phyloP scores from a whole-genome alignment of 2,797 vertebrate genomes.

The Tachyglossus aculeatus region DNA sequence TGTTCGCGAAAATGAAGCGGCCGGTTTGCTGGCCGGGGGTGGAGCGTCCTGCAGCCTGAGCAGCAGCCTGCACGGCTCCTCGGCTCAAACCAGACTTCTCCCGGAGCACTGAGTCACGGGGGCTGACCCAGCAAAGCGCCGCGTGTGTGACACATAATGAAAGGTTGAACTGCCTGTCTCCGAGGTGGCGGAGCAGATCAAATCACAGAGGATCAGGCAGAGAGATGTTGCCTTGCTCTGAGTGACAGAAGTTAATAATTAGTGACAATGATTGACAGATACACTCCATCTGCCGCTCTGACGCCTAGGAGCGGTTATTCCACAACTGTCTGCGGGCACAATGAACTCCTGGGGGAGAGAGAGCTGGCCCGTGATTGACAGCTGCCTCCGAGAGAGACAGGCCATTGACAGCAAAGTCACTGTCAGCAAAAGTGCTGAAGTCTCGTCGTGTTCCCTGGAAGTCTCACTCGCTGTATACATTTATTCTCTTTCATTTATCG shows the following conservation, averaged over 20 bases:
- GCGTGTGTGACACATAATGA: constrained; percentile 78
- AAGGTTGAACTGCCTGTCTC: constrained; percentile 85
- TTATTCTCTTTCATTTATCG: constrained; percentile 80
- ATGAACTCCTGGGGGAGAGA: constrained; percentile 93
- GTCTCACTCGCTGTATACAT: constrained; percentile 80
- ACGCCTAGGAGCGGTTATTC: constrained; percentile 91
- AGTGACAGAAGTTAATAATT: constrained; percentile 99
- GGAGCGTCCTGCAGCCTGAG: neutral
- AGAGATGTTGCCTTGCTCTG: constrained; percentile 88
- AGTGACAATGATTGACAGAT: constrained; percentile 99
- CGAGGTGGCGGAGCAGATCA: constrained; percentile 87
- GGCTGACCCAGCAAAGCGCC: constrained; percentile 82
- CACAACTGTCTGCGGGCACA: constrained; percentile 92
- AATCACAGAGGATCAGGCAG: constrained; percentile 82
- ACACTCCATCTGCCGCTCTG: constrained; percentile 92
- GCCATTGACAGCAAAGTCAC: constrained; percentile 76
- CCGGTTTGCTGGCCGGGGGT: neutral
- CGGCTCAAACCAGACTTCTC: constrained; percentile 43
- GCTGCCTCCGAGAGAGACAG: constrained; percentile 94
- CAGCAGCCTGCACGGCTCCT: fast-evolving
- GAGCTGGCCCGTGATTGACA: constrained; percentile 93
- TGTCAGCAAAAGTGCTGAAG: constrained; percentile 71
- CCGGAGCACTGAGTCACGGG: constrained; percentile 77
- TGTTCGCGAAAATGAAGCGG: neutral
- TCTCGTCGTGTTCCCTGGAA: constrained; percentile 63